Evolutionary conservation across 2,888 invertebrate genomes (phyloP).

Genomic region (Nephrotoma appendiculata): DNA sequence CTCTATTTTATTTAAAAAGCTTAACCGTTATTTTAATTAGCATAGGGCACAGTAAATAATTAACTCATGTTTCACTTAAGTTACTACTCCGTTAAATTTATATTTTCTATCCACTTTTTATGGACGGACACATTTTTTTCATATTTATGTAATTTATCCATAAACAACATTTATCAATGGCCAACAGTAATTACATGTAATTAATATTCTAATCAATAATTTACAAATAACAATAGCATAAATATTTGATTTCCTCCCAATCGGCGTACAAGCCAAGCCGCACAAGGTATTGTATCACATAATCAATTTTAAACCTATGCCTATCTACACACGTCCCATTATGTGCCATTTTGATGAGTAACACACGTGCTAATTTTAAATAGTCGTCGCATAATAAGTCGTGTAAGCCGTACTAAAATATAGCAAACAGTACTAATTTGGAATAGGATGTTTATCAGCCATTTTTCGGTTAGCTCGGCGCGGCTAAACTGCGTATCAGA

Average conservation of each 20-base stretch:
- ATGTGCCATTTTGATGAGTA: background rate
- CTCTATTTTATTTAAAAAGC: no score
- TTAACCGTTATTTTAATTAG: no score
- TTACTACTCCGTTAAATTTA: no score
- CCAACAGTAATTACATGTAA: background rate
- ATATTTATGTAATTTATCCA: background rate
- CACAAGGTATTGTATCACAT: background rate
- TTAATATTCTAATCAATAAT: background rate
- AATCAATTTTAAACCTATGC: background rate
- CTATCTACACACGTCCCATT: background rate
- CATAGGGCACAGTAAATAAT: no score
- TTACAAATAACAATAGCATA: background rate
- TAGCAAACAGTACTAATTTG: background rate
- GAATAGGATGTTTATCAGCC: background rate
- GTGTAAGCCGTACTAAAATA: background rate
- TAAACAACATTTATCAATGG: background rate
- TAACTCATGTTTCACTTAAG: no score
- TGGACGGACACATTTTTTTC: no score
- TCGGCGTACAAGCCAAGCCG: background rate
- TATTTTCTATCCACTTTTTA: no score
- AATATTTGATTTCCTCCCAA: background rate
- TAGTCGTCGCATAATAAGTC: background rate
- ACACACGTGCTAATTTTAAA: background rate
- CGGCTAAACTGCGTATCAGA: background rate
- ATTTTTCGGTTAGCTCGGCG: background rate